Percentiles rank a stretch among this genome's conserved stretches.
Evolutionary conservation across 2,888 invertebrate species (phyloP).

Genomic region (Cancer borealis): DNA sequence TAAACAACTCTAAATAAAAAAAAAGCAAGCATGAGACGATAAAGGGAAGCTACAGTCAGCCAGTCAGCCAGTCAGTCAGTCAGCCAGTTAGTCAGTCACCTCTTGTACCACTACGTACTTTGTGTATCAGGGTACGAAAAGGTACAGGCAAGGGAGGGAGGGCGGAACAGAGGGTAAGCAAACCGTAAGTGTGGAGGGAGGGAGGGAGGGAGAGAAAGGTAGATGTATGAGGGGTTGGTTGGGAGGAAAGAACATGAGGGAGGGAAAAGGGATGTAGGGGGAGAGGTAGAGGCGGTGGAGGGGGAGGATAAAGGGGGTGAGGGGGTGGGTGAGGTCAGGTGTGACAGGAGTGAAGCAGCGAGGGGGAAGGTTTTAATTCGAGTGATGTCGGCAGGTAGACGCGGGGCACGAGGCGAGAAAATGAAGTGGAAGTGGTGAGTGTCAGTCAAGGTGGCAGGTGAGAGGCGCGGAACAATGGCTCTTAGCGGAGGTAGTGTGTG

Average conservation of each 20-base stretch:
- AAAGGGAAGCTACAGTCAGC: background rate
- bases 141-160: background rate
- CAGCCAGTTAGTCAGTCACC: background rate
- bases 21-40: too few species aligned
- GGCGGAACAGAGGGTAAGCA: background rate
- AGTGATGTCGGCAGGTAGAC: background rate
- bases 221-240: background rate
- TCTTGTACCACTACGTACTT: background rate
- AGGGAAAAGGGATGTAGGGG: background rate
- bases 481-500: slow-evolving; percentile 33
- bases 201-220: background rate
- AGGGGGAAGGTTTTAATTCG: slow-evolving; percentile 32
- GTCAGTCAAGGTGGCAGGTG: slow-evolving; percentile 51
- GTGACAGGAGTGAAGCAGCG: slow-evolving; percentile 30
- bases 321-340: slow-evolving; percentile 21
- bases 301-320: background rate
- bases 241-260: background rate
- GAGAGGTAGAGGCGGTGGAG: background rate
- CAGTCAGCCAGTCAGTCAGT: background rate
- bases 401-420: slow-evolving; percentile 38
- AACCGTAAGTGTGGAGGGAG: background rate
- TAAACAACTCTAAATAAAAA: too few species aligned
- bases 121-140: background rate
- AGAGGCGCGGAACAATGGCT: slow-evolving; percentile 47
- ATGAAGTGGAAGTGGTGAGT: slow-evolving; percentile 42